Evolutionary conservation across 2,888 invertebrate genomes (phyloP).

Genomic region (Eristalinus aeneus): DNA sequence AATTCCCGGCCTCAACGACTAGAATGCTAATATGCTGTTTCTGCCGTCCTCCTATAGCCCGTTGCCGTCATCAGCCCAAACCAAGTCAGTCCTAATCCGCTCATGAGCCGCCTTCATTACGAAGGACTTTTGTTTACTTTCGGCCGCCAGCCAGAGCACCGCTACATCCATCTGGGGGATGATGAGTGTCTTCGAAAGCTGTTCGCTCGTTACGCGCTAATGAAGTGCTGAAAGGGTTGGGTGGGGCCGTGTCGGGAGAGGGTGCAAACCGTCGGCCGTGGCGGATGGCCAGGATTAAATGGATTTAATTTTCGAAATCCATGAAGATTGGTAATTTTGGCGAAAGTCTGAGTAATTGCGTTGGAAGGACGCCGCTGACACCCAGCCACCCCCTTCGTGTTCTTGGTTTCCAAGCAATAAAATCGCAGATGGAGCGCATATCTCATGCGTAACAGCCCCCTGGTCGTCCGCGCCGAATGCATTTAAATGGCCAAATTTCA

Average conservation of each 20-base stretch:
- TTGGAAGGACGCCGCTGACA: neutral
- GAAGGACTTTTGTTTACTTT: conserved; percentile 50
- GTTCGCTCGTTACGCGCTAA: conserved; percentile 56
- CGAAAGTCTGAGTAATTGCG: conserved; percentile 45
- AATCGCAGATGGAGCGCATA: conserved; percentile 21
- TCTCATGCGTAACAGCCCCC: conserved; percentile 24
- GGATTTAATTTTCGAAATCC: conserved; percentile 49
- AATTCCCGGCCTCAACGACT: conserved; percentile 49
- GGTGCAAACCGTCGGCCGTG: neutral
- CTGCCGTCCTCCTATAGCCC: neutral
- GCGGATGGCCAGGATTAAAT: conserved; percentile 55
- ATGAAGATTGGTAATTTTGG: conserved; percentile 44
- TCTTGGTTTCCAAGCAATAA: conserved; percentile 15
- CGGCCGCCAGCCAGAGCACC: neutral
- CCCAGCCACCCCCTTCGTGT: neutral
- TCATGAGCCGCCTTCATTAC: conserved; percentile 54
- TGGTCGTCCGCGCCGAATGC: conserved; percentile 45
- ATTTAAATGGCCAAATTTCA: conserved; percentile 65
- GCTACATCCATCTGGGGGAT: neutral
- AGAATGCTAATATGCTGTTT: conserved; percentile 53
- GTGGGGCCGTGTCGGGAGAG: conserved; percentile 3
- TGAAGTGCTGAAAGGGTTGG: conserved; percentile 63
- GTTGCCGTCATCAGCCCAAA: neutral
- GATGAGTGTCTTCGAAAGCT: conserved; percentile 21
- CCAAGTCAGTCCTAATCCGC: conserved; percentile 29